Base-by-base conservation (phyloP, 2,113 vertebrate species). In the Mola mola region DNA sequence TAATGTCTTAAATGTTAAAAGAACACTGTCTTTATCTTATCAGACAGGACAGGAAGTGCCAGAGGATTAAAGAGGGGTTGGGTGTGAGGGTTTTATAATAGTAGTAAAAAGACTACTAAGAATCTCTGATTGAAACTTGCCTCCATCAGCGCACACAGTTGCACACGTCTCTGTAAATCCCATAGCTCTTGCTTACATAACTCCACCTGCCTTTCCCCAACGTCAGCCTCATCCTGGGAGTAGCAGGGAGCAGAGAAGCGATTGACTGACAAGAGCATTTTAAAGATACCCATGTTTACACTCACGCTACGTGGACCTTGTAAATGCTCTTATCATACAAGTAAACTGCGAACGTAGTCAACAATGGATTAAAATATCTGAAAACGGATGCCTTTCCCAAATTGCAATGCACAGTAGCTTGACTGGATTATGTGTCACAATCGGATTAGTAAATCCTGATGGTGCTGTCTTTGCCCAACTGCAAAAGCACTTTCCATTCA, bases 181-280 rank as follows among this genome's bases (percentile, higher is more conserved):
- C 44, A 44, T 40, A 60, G 60, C 38, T 69, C 56, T 49, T 64
- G 75, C 64, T 84, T 79, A 80, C 77, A 67, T 79, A 79, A 79
- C 72, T 6, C 58, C 57, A 67, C 56, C 79, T 74, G 67, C 50
- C 59, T 64, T n/a, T 16, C 28, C 44, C 61, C 36, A 9, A 67
- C 60, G 44, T 68, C 38, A 12, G 20, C 56, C 61, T 60, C 33
- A 61, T 66, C 49, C 61, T 68, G 66, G 66, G 64, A 53, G 61
- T 47, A 37, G 5, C 47, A 40, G 42, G 58, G 55, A 59, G 46
- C n/a, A n/a, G 51, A 42, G 48, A 59, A 67, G 72, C 56, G 65
- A 19, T 8, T 16, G 31, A 26, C 20, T 16, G 62, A 49, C 68
- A 8, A n/a, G 48, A 64, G 60, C 47, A 46, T 58, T 47, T 59